A percentile compares a stretch with the other conserved stretches of the same genome.
Conservation (phyloP, 2,888 invertebrate species). For the Melanophora roralis region DNA sequence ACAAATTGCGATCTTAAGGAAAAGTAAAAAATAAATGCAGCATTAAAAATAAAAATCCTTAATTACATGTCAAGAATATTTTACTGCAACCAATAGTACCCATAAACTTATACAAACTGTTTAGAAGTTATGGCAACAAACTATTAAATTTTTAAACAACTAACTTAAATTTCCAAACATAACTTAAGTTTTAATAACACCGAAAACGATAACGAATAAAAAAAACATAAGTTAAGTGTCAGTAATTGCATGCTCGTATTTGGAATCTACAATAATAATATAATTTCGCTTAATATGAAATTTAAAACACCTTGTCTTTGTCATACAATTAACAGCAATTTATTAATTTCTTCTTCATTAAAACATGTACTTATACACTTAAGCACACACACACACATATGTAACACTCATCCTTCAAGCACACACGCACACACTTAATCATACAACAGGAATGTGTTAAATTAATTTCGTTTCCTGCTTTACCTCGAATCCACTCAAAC, state of each 20-base stretch:
- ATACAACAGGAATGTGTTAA: constrained; percentile 46
- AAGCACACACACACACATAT: background rate
- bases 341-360: constrained; percentile 65
- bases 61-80: too few species aligned
- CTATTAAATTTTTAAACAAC: too few species aligned
- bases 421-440: background rate
- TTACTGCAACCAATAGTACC: too few species aligned
- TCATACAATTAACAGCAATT: constrained; percentile 64
- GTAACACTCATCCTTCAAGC: background rate
- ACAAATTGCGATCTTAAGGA: too few species aligned
- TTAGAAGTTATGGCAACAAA: too few species aligned
- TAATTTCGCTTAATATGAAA: constrained; percentile 51
- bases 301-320: constrained; percentile 41
- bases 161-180: too few species aligned
- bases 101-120: too few species aligned
- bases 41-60: too few species aligned
- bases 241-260: constrained; percentile 48
- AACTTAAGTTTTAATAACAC: background rate
- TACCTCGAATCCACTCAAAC: constrained; percentile 61
- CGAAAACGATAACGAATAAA: background rate
- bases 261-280: constrained; percentile 54
- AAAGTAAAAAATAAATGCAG: too few species aligned
- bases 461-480: constrained; percentile 65
- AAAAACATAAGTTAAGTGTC: constrained; percentile 40
- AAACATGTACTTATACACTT: constrained; percentile 27